phyloP scores from a whole-genome alignment of 1,140 invertebrate genomes.

The Monochamus saltuarius region DNA sequence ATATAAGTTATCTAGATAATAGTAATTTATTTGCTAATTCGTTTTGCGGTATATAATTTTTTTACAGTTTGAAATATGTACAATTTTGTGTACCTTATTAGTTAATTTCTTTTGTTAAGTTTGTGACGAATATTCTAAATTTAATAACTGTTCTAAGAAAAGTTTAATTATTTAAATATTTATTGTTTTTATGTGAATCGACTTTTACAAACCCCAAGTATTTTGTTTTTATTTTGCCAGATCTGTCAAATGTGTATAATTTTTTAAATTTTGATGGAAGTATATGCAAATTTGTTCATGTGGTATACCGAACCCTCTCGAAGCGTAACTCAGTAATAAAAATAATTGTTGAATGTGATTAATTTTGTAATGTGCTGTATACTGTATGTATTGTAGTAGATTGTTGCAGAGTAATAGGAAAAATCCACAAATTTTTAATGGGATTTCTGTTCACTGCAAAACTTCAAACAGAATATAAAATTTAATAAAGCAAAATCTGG shows the following conservation, averaged over 20 bases:
- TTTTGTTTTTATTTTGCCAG: slow-evolving; percentile 20
- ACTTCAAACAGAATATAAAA: not conserved
- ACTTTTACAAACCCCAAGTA: slow-evolving; percentile 39
- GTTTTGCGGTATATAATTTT: slow-evolving; percentile 5
- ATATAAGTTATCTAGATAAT: slow-evolving; percentile 2
- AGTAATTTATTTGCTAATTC: slow-evolving; percentile 23
- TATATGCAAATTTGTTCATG: slow-evolving; percentile 21
- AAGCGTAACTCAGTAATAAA: slow-evolving; percentile 36
- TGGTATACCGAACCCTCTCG: slow-evolving; percentile 28
- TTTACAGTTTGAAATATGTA: slow-evolving; percentile 6
- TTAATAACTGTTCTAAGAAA: slow-evolving; percentile 7
- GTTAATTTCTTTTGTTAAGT: slow-evolving; percentile 12
- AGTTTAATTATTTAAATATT: too few relatives aligned
- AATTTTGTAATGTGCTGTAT: slow-evolving; percentile 44
- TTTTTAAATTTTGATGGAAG: not conserved
- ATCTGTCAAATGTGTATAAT: not conserved
- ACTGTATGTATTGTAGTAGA: slow-evolving; percentile 42
- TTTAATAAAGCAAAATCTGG: not conserved
- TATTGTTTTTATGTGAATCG: slow-evolving; percentile 22
- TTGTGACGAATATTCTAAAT: slow-evolving; percentile 14
- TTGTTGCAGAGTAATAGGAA: slow-evolving; percentile 23
- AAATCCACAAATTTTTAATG: not conserved
- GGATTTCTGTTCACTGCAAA: slow-evolving; percentile 1
- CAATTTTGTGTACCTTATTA: slow-evolving; percentile 18
- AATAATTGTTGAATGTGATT: slow-evolving; percentile 45